These are phyloP conservation scores for Mimumesa dahlbomi DNA, from an alignment of 2,888 invertebrate species.

Conservation along the genomic window DNA sequence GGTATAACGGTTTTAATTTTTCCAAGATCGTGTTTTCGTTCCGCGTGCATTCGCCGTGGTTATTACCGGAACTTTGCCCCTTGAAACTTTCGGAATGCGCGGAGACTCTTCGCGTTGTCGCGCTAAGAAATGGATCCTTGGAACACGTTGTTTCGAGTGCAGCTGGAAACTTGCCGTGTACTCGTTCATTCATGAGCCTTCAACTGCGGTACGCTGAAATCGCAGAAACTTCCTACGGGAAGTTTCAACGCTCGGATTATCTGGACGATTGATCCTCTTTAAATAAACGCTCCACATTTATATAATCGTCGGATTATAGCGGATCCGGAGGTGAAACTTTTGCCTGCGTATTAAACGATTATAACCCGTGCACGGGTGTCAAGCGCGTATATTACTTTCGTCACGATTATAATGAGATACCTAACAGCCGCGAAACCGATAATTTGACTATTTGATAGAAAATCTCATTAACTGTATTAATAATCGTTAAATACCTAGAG, in stretches of 20 bases:
- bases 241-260: constrained; percentile 59
- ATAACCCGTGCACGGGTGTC: neutral
- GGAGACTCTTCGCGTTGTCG: constrained; percentile 32
- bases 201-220: constrained; percentile 66
- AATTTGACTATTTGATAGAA: too few species aligned
- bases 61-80: constrained; percentile 44
- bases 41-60: constrained; percentile 16
- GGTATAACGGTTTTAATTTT: constrained; percentile 42
- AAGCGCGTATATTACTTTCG: constrained; percentile 1
- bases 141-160: constrained; percentile 57
- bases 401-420: constrained; percentile 13
- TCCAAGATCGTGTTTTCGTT: constrained; percentile 17
- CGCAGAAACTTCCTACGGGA: constrained; percentile 60
- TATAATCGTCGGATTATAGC: constrained; percentile 7
- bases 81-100: constrained; percentile 54
- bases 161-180: constrained; percentile 52
- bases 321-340: neutral
- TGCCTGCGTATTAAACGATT: constrained; percentile 8
- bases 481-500: too few species aligned
- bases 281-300: constrained; percentile 43
- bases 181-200: constrained; percentile 73
- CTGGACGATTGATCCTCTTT: constrained; percentile 59
- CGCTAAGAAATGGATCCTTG: constrained; percentile 56
- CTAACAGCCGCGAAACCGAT: too few species aligned
- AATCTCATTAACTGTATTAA: too few species aligned